A percentile compares a stretch with the other conserved stretches of the same genome.
phyloP scores from a whole-genome alignment of 1,140 invertebrate species.

The Streblospio benedicti region DNA sequence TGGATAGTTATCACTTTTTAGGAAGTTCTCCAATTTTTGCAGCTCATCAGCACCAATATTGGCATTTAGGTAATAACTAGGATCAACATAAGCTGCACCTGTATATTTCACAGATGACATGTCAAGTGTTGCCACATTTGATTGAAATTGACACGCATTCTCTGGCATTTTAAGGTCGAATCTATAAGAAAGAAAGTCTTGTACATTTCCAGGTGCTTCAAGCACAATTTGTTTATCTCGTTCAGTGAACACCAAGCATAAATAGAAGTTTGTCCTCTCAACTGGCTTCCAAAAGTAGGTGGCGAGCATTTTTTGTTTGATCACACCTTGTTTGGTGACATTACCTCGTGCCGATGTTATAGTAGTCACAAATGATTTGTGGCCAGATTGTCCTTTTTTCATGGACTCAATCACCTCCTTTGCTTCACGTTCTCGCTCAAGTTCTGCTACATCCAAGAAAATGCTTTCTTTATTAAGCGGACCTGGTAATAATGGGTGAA shows the following conservation, averaged over 20 bases:
- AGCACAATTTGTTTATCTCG: background rate
- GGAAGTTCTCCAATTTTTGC: background rate
- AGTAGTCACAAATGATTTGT: background rate
- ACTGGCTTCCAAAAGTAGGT: conserved; percentile 2
- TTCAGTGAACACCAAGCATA: background rate
- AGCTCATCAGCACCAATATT: background rate
- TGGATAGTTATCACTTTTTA: background rate
- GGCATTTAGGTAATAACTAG: background rate
- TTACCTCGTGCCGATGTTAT: background rate
- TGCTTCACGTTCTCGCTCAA: background rate
- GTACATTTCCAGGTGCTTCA: too few relatives aligned
- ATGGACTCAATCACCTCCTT: background rate
- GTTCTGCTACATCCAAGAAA: background rate
- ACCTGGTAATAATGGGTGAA: background rate
- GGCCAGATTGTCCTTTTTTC: background rate
- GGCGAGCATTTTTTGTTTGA: background rate
- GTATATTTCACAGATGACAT: background rate
- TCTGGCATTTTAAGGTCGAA: background rate
- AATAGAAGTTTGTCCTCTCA: background rate
- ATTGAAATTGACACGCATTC: background rate
- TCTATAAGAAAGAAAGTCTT: too few relatives aligned
- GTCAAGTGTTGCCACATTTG: background rate
- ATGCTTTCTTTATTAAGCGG: background rate
- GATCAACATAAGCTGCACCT: background rate
- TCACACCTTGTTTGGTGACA: background rate